phyloP scores from a whole-genome alignment of 1,140 invertebrate species.

The Hetaerina americana region DNA sequence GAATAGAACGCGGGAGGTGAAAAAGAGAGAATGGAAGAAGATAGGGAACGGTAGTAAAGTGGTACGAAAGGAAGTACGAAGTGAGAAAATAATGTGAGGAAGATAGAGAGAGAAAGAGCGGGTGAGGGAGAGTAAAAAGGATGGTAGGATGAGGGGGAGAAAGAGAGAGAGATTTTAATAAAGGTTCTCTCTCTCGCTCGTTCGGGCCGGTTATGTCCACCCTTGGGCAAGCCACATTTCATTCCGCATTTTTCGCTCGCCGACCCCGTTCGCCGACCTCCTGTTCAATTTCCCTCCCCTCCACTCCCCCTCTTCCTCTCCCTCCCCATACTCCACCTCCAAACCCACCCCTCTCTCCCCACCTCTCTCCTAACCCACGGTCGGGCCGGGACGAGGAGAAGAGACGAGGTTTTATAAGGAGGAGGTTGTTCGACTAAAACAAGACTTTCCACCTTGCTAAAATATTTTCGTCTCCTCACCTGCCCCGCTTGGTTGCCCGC shows the following conservation, averaged over 20 bases:
- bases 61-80: too few relatives aligned
- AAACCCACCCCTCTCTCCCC: too few relatives aligned
- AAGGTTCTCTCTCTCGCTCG: not conserved
- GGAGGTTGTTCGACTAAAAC: not conserved
- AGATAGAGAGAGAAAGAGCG: too few relatives aligned
- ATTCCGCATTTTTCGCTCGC: not conserved
- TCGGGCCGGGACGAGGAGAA: too few relatives aligned
- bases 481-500: not conserved
- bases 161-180: not conserved
- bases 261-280: not conserved
- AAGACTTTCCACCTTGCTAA: not conserved
- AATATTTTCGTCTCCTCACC: not conserved
- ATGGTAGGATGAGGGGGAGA: too few relatives aligned
- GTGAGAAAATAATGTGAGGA: too few relatives aligned
- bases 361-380: too few relatives aligned
- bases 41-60: too few relatives aligned
- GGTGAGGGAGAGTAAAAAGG: too few relatives aligned
- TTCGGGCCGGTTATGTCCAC: not conserved
- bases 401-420: too few relatives aligned
- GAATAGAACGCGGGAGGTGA: too few relatives aligned
- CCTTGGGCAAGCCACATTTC: not conserved
- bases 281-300: not conserved
- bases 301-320: not conserved
- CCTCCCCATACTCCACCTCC: not conserved
- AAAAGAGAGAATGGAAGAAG: too few relatives aligned